Evolutionary conservation across 2,888 invertebrate species (phyloP), one percentile per base, ranked within the genome.

Genomic region (Phanerotoma sp.): DNA sequence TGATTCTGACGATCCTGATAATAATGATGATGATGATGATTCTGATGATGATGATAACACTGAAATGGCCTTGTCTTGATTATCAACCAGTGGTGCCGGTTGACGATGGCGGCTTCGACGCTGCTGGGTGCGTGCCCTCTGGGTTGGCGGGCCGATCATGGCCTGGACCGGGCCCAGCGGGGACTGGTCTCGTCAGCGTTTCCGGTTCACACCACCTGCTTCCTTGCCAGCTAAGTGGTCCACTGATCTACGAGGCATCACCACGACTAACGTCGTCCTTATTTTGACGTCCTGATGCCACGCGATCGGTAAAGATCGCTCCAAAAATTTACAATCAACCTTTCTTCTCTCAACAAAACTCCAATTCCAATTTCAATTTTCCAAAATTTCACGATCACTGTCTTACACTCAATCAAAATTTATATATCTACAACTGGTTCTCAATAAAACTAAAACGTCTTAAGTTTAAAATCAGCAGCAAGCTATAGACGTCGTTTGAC

Each of bases 121-220:
- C 51, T 47, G 57, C 30, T 53, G 57, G 57, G 53, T 57, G 54
- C 47, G 60, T 58, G 60, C 64, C 61, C 61, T 62, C 54, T 57
- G 55, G 55, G 52, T 58, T 54, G 55, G 57, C 57, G 61, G 60
- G 59, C 62, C 65, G 65, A 61, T 64, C 65, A 65, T 68, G 66
- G 67, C 70, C 65, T 66, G 67, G 62, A 62, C 60, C 63, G 66
- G 65, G 69, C 68, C 72, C 73, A 66, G 66, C 66, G 68, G 68
- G 67, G 67, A 68, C 72, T 66, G 67, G 66, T 66, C 73, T 68
- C 72, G 74, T 74, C 74, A 74, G 73, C 73, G 74, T 67, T 66
- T 70, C 66, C 68, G 68, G 59, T 65, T 58, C 60, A 56, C 47
- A 32, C 61, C 49, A 33, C 51, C 54, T 54, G 60, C 61, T 61